phyloP scores from a whole-genome alignment of 2,113 vertebrate genomes.

The Strix uralensis region DNA sequence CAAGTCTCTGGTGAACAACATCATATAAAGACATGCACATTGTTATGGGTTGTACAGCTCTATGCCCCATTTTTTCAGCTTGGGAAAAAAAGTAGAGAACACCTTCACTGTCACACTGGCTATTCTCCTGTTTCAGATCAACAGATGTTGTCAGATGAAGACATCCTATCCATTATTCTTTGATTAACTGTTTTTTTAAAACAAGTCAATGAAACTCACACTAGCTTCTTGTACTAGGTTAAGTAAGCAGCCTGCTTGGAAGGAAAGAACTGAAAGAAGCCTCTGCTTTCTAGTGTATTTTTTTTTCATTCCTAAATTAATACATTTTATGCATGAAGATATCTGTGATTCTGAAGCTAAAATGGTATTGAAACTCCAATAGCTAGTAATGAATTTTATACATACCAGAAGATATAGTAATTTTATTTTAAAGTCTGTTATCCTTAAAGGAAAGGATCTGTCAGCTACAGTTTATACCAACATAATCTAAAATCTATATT shows the following conservation, averaged over 20 bases:
- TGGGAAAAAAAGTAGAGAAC: slow-evolving; percentile 65
- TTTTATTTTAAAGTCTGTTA: slow-evolving; percentile 18
- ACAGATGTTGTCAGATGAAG: slow-evolving; percentile 74
- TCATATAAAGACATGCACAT: slow-evolving; percentile 85
- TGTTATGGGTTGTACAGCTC: slow-evolving; percentile 74
- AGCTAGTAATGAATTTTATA: background rate
- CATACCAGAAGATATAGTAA: background rate
- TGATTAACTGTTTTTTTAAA: slow-evolving; percentile 42
- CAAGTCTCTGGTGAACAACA: slow-evolving; percentile 90
- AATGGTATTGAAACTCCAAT: background rate
- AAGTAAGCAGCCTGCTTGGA: slow-evolving; percentile 14
- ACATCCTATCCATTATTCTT: slow-evolving; percentile 60
- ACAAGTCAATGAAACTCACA: slow-evolving; percentile 37
- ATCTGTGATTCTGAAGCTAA: slow-evolving; percentile 18
- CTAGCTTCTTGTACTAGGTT: slow-evolving; percentile 7
- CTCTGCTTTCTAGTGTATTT: background rate
- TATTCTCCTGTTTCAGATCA: slow-evolving; percentile 72
- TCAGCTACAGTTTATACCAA: background rate
- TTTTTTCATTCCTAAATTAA: background rate
- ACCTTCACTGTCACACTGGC: slow-evolving; percentile 66
- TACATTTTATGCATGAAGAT: background rate
- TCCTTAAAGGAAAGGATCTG: background rate
- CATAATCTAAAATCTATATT: background rate
- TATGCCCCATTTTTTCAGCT: slow-evolving; percentile 68
- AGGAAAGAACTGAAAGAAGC: background rate